Percentiles rank a stretch among this genome's conserved stretches.
Conservation (phyloP, 2,888 invertebrate species). For the Amiota minor region DNA sequence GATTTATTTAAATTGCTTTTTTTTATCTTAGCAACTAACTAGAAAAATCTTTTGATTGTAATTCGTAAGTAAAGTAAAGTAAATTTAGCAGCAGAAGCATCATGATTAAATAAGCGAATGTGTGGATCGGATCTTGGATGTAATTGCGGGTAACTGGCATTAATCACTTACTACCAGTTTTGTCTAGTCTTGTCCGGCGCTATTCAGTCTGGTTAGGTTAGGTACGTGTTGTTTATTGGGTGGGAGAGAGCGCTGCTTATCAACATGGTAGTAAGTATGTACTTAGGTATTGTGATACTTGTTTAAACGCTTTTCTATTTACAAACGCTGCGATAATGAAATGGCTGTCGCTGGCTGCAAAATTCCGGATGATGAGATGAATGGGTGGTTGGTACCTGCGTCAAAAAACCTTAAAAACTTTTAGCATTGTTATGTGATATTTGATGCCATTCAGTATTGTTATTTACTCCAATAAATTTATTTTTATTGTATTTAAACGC, state of each 20-base stretch:
- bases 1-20: too few species aligned
- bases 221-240: not conserved
- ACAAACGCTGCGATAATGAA: slow-evolving; percentile 25
- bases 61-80: too few species aligned
- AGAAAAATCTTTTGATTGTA: too few species aligned
- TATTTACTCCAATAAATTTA: not conserved
- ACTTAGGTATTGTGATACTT: not conserved
- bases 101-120: too few species aligned
- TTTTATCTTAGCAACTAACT: too few species aligned
- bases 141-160: not conserved
- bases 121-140: too few species aligned
- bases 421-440: slow-evolving; percentile 20
- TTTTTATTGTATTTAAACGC: too few species aligned
- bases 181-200: slow-evolving; percentile 50
- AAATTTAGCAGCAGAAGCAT: too few species aligned
- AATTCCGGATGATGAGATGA: slow-evolving; percentile 21
- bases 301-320: slow-evolving; percentile 25
- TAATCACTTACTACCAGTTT: slow-evolving; percentile 49
- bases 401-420: not conserved
- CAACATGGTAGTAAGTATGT: too few species aligned
- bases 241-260: slow-evolving; percentile 46
- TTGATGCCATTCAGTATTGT: not conserved
- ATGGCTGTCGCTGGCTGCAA: slow-evolving; percentile 21
- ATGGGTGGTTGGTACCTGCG: not conserved
- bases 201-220: slow-evolving; percentile 49